Evolutionary conservation across 1,140 invertebrate genomes (phyloP), one percentile per base, ranked within the genome.

Genomic region (Drosophila tsacasi): DNA sequence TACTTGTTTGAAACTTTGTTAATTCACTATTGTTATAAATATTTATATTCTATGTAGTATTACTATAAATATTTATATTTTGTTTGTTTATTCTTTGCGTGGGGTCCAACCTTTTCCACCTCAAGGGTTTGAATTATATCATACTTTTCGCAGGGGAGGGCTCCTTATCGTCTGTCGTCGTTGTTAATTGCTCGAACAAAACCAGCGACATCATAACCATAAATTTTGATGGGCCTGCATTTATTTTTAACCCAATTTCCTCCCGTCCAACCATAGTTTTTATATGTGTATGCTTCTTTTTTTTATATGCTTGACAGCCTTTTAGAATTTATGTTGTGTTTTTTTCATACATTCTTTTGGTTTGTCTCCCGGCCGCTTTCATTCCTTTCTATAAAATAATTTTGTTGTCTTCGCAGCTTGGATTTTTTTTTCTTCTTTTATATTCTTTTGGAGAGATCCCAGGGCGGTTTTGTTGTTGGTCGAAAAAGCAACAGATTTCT

Each of bases 281-380:
- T 73, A 89, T 90, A 90, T 89, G 58, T 68, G 42, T 69, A 44
- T 59, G 44, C 23, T 82, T 67, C 25, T 52, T 52, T 52, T 80
- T 64, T 86, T 74, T 83, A 72, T 86, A 76, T 90, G 86, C 82
- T 90, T 90, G 85, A 85, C 85, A 89, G 85, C 64, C 72, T 76
- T 81, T 90, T 71, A 86, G 72, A 90, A 90, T 90, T 91, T 90
- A 90, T 90, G 85, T 85, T 90, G 83, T 90, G 86, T 82, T 91
- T 90, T 90, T 90, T 91, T 91, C 79, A 90, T 91, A 90, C 81
- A 90, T 90, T 90, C 85, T 71, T 90, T 55, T 76, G 82, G 77
- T 90, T 81, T 87, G 85, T 89, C 83, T 80, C 63, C 76, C 67
- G 71, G 60, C 73, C 59, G 66, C 44, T 79, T 79, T 68, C 73